Conservation (phyloP, 2,113 vertebrate species). For the Numida meleagris region DNA sequence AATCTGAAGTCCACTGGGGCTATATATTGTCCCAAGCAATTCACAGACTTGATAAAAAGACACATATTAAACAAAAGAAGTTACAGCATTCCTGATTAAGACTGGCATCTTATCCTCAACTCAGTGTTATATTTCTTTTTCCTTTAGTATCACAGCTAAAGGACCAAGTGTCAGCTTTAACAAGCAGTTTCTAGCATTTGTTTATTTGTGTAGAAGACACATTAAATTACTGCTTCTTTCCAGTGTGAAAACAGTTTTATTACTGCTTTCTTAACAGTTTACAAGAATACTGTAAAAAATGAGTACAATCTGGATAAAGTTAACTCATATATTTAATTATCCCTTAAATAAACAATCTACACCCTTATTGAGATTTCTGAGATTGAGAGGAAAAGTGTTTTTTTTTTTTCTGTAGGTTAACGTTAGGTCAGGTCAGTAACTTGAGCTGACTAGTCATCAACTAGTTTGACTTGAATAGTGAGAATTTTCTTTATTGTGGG, state of each 20-base stretch:
- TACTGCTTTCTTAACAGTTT: slow-evolving; percentile 64
- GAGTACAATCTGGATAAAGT: slow-evolving; percentile 45
- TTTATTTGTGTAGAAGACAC: neutral
- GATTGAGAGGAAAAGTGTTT: slow-evolving; percentile 48
- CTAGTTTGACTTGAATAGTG: slow-evolving; percentile 64
- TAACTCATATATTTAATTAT: slow-evolving; percentile 67
- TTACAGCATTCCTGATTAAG: neutral
- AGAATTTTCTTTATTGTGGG: slow-evolving; percentile 73
- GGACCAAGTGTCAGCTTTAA: slow-evolving; percentile 24
- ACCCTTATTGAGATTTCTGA: slow-evolving; percentile 53
- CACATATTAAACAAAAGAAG: neutral
- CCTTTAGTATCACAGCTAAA: slow-evolving; percentile 32
- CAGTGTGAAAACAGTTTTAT: slow-evolving; percentile 60
- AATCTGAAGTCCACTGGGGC: neutral
- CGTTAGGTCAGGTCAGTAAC: slow-evolving; percentile 73
- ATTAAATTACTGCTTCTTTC: slow-evolving; percentile 13
- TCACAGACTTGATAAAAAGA: neutral
- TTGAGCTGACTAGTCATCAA: slow-evolving; percentile 70
- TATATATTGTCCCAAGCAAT: neutral
- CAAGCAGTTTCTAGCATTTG: slow-evolving; percentile 18
- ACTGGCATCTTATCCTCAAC: neutral
- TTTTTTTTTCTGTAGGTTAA: slow-evolving; percentile 63
- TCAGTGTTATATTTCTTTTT: neutral
- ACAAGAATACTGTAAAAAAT: neutral
- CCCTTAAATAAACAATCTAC: slow-evolving; percentile 33